A percentile compares a stretch with the other conserved stretches of the same genome.
These are phyloP conservation scores for Hydropotes inermis DNA, from an alignment of 2,113 vertebrate species.

Conservation along the genomic window DNA sequence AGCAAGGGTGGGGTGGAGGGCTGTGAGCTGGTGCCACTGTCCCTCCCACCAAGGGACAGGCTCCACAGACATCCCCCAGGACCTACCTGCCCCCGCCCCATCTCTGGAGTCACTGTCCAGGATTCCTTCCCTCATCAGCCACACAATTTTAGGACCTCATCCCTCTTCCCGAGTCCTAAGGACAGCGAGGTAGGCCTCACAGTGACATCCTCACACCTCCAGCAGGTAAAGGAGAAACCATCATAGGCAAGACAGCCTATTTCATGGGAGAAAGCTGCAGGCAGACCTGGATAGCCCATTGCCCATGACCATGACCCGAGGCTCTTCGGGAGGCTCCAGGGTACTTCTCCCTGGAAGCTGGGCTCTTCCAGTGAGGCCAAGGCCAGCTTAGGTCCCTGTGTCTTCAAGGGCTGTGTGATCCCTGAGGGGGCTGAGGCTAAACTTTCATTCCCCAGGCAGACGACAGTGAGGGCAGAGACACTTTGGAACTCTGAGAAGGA, in stretches of 20 bases:
- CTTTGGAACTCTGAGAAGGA: neutral
- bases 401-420: neutral
- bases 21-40: neutral
- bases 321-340: neutral
- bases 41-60: too few relatives aligned
- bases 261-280: constrained; percentile 71
- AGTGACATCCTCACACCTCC: neutral
- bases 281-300: neutral
- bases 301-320: neutral
- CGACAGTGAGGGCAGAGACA: neutral
- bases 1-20: neutral
- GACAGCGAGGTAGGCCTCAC: neutral
- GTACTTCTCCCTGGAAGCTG: neutral
- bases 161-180: neutral
- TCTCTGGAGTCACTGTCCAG: neutral
- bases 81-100: neutral
- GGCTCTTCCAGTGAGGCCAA: neutral
- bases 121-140: neutral
- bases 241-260: constrained; percentile 64
- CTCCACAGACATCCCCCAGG: neutral
- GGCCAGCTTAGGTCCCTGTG: neutral
- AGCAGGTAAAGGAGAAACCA: constrained; percentile 58
- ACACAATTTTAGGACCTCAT: neutral
- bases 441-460: neutral
- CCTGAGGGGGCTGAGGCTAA: rapidly evolving